These are phyloP conservation scores for Philopedon plagiatum DNA, from an alignment of 2,888 invertebrate species.

Conservation along the genomic window DNA sequence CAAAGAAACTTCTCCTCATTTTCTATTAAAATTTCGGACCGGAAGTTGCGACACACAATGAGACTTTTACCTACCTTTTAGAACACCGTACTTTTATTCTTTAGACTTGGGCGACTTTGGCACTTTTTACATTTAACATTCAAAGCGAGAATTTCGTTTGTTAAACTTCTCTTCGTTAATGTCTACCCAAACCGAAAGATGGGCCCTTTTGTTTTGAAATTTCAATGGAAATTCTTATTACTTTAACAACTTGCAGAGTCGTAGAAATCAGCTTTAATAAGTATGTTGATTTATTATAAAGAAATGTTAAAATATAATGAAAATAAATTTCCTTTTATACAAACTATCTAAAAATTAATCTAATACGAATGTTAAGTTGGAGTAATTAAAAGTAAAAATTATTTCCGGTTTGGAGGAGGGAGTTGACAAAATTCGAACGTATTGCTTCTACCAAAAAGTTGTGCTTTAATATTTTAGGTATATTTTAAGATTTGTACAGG, in stretches of 20 bases:
- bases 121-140: constrained; percentile 5
- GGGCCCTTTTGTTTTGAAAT: constrained; percentile 10
- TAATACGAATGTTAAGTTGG: too few species aligned
- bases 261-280: neutral
- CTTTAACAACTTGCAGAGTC: constrained; percentile 9
- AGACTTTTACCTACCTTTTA: neutral
- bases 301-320: neutral
- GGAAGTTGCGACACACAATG: neutral
- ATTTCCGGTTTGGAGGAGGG: too few species aligned
- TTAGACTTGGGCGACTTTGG: too few species aligned
- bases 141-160: constrained; percentile 14
- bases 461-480: too few species aligned
- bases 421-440: too few species aligned
- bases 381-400: too few species aligned
- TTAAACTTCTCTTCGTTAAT: constrained; percentile 5
- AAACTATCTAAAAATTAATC: too few species aligned
- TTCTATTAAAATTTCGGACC: neutral
- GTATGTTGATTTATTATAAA: neutral
- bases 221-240: constrained; percentile 12
- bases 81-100: neutral
- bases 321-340: neutral
- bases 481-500: too few species aligned
- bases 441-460: too few species aligned
- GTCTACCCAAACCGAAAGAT: constrained; percentile 13
- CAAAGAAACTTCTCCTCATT: too few species aligned